phyloP scores from a whole-genome alignment of 1,140 invertebrate species.

The Bombus haemorrhoidalis region DNA sequence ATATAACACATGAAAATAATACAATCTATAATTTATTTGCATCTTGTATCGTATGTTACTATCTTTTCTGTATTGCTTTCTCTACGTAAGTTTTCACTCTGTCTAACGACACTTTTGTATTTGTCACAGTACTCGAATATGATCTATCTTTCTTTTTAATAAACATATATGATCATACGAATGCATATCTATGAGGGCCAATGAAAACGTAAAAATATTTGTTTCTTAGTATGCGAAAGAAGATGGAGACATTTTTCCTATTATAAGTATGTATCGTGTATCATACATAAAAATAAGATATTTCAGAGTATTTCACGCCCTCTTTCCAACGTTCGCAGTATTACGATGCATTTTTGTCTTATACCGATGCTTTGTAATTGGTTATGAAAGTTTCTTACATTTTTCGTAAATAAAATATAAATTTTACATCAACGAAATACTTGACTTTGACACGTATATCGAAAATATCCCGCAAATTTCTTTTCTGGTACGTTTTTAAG shows the following conservation, averaged over 20 bases:
- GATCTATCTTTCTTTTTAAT: conserved; percentile 15
- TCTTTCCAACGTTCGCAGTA: conserved; percentile 19
- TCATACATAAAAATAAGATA: background rate
- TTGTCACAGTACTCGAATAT: background rate
- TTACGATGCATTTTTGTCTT: conserved; percentile 23
- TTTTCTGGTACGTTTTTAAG: no score
- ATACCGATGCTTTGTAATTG: conserved; percentile 17
- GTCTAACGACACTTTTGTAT: background rate
- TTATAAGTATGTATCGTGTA: background rate
- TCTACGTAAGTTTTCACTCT: background rate
- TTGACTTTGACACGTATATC: no score
- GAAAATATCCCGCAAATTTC: no score
- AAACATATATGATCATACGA: background rate
- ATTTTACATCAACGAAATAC: conserved; percentile 2
- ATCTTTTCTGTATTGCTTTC: conserved; percentile 8
- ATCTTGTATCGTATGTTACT: conserved; percentile 12
- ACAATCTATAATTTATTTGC: conserved; percentile 36
- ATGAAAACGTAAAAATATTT: background rate
- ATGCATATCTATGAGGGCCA: background rate
- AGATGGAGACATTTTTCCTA: background rate
- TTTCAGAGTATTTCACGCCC: conserved; percentile 4
- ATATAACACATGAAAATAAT: conserved; percentile 21
- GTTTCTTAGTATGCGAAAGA: background rate
- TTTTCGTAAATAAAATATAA: conserved; percentile 26
- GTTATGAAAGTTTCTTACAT: conserved; percentile 28